phyloP scores from a whole-genome alignment of 2,797 vertebrate species.

The Ibycter americanus region DNA sequence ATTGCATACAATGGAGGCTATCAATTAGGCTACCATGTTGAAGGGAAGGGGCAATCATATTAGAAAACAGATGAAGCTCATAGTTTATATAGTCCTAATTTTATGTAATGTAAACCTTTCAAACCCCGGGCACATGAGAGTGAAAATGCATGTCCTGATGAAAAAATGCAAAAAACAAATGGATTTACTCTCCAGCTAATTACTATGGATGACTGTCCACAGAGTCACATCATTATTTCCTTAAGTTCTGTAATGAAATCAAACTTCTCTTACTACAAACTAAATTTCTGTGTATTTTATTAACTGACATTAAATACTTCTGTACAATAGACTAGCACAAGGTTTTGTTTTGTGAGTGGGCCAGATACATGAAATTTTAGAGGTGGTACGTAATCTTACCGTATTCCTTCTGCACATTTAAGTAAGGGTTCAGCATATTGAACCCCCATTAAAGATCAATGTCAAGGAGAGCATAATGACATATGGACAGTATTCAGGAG shows the following conservation, averaged over 20 bases:
- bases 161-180: slow-evolving; percentile 71
- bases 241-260: slow-evolving; percentile 64
- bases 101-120: slow-evolving; percentile 82
- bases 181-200: slow-evolving; percentile 79
- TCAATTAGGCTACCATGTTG: slow-evolving; percentile 74
- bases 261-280: slow-evolving; percentile 30
- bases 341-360: slow-evolving; percentile 46
- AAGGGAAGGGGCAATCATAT: slow-evolving; percentile 64
- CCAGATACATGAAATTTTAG: slow-evolving; percentile 48
- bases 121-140: slow-evolving; percentile 67
- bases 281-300: slow-evolving; percentile 61
- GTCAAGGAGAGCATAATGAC: slow-evolving; percentile 11
- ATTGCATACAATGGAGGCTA: slow-evolving; percentile 77
- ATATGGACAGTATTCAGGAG: slow-evolving; percentile 40
- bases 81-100: slow-evolving; percentile 80
- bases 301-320: slow-evolving; percentile 29
- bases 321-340: slow-evolving; percentile 4
- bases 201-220: slow-evolving; percentile 62
- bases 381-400: not conserved
- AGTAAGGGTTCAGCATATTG: not conserved
- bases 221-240: slow-evolving; percentile 48
- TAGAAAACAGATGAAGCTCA: slow-evolving; percentile 75
- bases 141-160: slow-evolving; percentile 70
- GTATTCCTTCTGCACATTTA: not conserved
- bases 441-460: slow-evolving; percentile 3